These are phyloP conservation scores for Punctoribates punctum DNA, from an alignment of 2,888 invertebrate species.

Conservation along the genomic window DNA sequence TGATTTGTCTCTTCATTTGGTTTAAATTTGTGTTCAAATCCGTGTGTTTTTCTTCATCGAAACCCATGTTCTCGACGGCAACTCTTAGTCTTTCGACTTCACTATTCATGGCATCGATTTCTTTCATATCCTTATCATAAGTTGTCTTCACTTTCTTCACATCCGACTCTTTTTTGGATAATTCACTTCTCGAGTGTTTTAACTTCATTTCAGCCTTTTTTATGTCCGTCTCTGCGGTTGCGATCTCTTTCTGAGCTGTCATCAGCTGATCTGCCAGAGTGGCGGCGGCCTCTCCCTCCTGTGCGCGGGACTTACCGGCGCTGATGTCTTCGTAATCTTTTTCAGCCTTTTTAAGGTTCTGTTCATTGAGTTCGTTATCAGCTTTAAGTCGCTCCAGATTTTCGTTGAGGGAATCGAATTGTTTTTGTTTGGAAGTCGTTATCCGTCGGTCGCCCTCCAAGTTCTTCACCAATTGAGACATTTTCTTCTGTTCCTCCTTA, in stretches of 20 bases:
- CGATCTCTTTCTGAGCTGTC: slow-evolving; percentile 70
- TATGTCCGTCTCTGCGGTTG: slow-evolving; percentile 71
- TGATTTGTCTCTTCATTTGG: slow-evolving; percentile 50
- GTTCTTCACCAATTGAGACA: slow-evolving; percentile 63
- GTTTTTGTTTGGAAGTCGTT: slow-evolving; percentile 51
- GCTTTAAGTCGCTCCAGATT: slow-evolving; percentile 67
- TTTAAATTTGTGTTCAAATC: slow-evolving; percentile 47
- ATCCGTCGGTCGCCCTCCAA: slow-evolving; percentile 52
- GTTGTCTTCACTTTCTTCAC: slow-evolving; percentile 57
- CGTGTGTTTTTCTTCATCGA: slow-evolving; percentile 52
- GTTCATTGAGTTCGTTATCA: slow-evolving; percentile 64
- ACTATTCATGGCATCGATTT: slow-evolving; percentile 54
- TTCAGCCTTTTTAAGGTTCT: slow-evolving; percentile 69
- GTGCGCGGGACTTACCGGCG: slow-evolving; percentile 73
- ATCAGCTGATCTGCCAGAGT: slow-evolving; percentile 86
- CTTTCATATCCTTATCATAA: slow-evolving; percentile 44
- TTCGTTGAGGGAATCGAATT: slow-evolving; percentile 56
- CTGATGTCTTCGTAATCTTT: slow-evolving; percentile 76
- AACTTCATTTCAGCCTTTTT: slow-evolving; percentile 73
- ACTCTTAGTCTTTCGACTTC: slow-evolving; percentile 58
- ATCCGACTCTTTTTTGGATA: slow-evolving; percentile 66
- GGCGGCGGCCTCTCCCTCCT: slow-evolving; percentile 69
- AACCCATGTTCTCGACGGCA: slow-evolving; percentile 16
- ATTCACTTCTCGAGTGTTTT: slow-evolving; percentile 61
- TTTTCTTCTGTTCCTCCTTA: slow-evolving; percentile 65